Evolutionary conservation across 1,140 invertebrate species (phyloP).

Genomic region (Aradophagus sp.): DNA sequence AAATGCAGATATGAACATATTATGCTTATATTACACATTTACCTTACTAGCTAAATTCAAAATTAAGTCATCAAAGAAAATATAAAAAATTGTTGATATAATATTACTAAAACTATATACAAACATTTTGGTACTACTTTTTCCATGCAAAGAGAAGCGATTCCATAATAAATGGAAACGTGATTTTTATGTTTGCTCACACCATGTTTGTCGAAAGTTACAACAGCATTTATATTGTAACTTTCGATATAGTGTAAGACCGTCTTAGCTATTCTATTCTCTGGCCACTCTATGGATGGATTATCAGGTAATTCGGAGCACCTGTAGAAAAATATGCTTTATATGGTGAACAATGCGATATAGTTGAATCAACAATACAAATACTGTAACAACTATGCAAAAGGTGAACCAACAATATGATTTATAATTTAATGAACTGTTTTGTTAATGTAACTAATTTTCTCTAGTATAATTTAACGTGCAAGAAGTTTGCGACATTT

Average conservation of each 20-base stretch:
- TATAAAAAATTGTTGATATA: too few species aligned
- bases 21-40: too few species aligned
- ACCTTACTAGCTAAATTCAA: too few species aligned
- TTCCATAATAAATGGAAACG: conserved; percentile 85
- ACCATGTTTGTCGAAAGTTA: conserved; percentile 94
- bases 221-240: conserved; percentile 86
- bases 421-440: too few species aligned
- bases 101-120: conserved; percentile 49
- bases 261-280: conserved; percentile 81
- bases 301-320: conserved; percentile 85
- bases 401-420: too few species aligned
- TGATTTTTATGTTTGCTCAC: conserved; percentile 94
- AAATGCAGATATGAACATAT: too few species aligned
- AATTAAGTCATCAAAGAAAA: not conserved
- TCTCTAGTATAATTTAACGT: too few species aligned
- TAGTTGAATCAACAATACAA: too few species aligned
- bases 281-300: conserved; percentile 83
- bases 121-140: conserved; percentile 82
- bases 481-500: too few species aligned
- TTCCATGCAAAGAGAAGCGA: conserved; percentile 84
- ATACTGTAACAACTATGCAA: too few species aligned
- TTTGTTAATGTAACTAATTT: too few species aligned
- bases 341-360: not conserved
- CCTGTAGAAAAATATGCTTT: conserved; percentile 68
- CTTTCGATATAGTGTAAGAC: conserved; percentile 83